These are phyloP conservation scores for Junonia oenone DNA, from an alignment of 2,888 invertebrate species.

Conservation along the genomic window DNA sequence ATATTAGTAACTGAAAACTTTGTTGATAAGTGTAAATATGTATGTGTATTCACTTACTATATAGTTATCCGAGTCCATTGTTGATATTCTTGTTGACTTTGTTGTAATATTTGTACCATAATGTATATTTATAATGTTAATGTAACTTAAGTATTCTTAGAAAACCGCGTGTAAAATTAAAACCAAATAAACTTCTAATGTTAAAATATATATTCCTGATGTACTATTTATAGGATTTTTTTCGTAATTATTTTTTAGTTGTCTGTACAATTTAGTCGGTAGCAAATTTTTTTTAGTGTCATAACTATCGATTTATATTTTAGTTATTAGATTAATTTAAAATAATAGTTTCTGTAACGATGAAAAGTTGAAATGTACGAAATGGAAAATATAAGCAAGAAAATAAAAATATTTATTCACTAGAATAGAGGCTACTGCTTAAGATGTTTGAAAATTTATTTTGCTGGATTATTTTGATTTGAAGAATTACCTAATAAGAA, in stretches of 20 bases:
- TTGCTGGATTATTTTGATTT: neutral
- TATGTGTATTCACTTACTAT: conserved; percentile 58
- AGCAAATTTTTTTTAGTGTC: neutral
- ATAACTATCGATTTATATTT: neutral
- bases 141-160: neutral
- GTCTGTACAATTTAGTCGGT: neutral
- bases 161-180: neutral
- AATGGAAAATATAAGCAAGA: neutral
- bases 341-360: neutral
- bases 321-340: neutral
- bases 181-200: neutral
- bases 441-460: neutral
- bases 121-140: conserved; percentile 19
- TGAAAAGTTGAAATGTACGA: neutral
- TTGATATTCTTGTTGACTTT: conserved; percentile 79
- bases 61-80: conserved; percentile 72
- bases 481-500: neutral
- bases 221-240: neutral
- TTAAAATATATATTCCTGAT: neutral
- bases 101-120: conserved; percentile 53
- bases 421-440: neutral
- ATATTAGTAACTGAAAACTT: conserved; percentile 5
- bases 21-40: conserved; percentile 25
- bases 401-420: neutral
- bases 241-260: neutral